A percentile compares a stretch with the other conserved stretches of the same genome.
Evolutionary conservation across 64 coral and sea anemone genomes (phyloP).

Genomic region (Stichodactyla mertensii): DNA sequence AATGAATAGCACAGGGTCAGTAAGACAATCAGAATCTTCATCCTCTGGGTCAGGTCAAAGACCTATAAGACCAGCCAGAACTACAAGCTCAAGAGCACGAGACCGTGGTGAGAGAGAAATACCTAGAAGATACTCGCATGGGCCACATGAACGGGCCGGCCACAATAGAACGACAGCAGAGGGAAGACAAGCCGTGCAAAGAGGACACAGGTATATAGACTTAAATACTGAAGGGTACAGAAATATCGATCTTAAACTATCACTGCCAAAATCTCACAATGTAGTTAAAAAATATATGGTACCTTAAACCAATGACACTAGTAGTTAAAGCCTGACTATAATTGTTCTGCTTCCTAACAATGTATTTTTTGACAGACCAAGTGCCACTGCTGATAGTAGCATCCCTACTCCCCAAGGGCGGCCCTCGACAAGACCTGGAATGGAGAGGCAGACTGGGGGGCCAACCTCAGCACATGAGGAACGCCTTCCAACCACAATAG

Average conservation of each 20-base stretch:
- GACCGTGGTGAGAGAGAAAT: constrained; percentile 53
- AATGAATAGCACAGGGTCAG: constrained; percentile 61
- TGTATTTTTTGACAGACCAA: background rate
- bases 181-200: background rate
- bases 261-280: too few relatives aligned
- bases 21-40: constrained; percentile 36
- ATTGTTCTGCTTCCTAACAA: background rate
- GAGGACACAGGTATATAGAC: constrained; percentile 9
- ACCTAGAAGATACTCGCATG: constrained; percentile 85
- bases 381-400: constrained; percentile 24
- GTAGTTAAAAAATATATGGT: too few relatives aligned
- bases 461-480: constrained; percentile 23
- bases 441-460: background rate
- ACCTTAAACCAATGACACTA: too few relatives aligned
- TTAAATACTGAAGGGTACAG: too few relatives aligned
- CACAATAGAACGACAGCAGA: background rate
- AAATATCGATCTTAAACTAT: too few relatives aligned
- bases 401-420: constrained; percentile 1
- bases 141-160: constrained; percentile 30
- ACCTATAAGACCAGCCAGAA: constrained; percentile 49
- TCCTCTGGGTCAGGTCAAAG: constrained; percentile 30
- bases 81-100: constrained; percentile 43
- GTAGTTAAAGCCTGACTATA: background rate
- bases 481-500: constrained; percentile 54
- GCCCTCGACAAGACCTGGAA: constrained; percentile 12